Evolutionary conservation across 2,888 invertebrate species (phyloP), one percentile per base, ranked within the genome.

Genomic region (Cotesia congregata): DNA sequence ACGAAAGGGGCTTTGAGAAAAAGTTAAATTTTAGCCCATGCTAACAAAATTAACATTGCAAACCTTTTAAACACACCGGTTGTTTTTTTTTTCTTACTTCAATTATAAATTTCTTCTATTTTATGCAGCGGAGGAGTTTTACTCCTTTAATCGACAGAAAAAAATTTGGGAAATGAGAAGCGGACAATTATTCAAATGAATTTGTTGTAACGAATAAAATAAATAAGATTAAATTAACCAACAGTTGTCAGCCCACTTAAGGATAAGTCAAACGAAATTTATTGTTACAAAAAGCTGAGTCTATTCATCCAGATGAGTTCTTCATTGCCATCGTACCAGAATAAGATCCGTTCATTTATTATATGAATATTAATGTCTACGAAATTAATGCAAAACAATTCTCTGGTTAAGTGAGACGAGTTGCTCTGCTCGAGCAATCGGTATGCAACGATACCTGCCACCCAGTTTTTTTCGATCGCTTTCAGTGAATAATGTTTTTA

Each of bases 321-420:
- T 65, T 65, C 65, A 65, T 65, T 38, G 9, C 38, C 30, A 30
- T 2, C 12, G 30, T 20, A 20, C 12, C 30, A 30, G 12, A 38
- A 65, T 38, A 38, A 65, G 65, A n/a, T 65, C 65, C 65, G 65
- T 65, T 65, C 7, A 65, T 65, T 65, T 38, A n/a, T 72, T 39
- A 17, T 62, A 85, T 86, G 85, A 86, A 86, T 86, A 86, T 86
- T 86, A 84, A 86, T 86, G 82, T 7, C 38, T n/a, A 17, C 20
- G 71, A 64, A 81, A 82, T 83, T 85, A 83, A 85, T 85, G 85
- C 83, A 85, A 81, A 84, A 80, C 77, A 77, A 74, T 78, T 78
- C 75, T 17, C 75, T 17, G 72, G 65, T 67, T 40, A 67, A 76
- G 64, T 75, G 76, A 71, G 73, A 70, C 7, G 59, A 60, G 30